Evolutionary conservation across 2,113 vertebrate genomes (phyloP).

Genomic region (Etheostoma spectabile): DNA sequence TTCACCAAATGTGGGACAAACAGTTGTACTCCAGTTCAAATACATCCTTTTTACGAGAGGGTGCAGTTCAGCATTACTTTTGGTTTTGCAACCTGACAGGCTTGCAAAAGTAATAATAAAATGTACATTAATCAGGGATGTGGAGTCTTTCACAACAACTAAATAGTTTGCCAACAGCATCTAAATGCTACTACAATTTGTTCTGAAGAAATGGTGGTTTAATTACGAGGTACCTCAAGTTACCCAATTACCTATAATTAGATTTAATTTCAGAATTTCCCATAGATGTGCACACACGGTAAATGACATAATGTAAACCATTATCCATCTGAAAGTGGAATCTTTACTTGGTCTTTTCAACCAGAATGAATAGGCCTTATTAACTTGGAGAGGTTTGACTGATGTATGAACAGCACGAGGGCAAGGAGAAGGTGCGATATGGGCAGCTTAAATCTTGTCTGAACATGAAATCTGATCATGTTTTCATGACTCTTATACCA

Average conservation of each 20-base stretch:
- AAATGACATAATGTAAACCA: constrained; percentile 19
- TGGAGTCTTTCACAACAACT: constrained; percentile 31
- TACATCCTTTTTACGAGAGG: not conserved
- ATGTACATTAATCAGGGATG: constrained; percentile 21
- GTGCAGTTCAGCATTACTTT: not conserved
- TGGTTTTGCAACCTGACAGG: constrained; percentile 7
- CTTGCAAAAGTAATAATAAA: constrained; percentile 8
- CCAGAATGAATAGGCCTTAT: constrained; percentile 35
- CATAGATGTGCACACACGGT: constrained; percentile 24
- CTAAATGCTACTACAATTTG: constrained; percentile 35
- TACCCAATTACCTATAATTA: constrained; percentile 38
- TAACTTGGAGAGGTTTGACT: constrained; percentile 32
- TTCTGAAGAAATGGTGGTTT: constrained; percentile 30
- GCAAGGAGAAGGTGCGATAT: constrained; percentile 16
- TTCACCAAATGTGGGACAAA: not conserved
- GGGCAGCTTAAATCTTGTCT: constrained; percentile 54
- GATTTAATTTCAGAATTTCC: constrained; percentile 29
- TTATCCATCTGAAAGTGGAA: constrained; percentile 6
- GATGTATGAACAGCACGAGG: constrained; percentile 41
- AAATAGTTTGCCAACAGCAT: constrained; percentile 35
- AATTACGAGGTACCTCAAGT: constrained; percentile 47
- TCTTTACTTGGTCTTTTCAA: constrained; percentile 32
- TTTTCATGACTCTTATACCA: constrained; percentile 63
- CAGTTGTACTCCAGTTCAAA: not conserved
- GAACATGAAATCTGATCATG: constrained; percentile 69